Evolutionary conservation across 2,113 vertebrate genomes (phyloP), one percentile per base, ranked within the genome.

Genomic region (Eulemur rufifrons): DNA sequence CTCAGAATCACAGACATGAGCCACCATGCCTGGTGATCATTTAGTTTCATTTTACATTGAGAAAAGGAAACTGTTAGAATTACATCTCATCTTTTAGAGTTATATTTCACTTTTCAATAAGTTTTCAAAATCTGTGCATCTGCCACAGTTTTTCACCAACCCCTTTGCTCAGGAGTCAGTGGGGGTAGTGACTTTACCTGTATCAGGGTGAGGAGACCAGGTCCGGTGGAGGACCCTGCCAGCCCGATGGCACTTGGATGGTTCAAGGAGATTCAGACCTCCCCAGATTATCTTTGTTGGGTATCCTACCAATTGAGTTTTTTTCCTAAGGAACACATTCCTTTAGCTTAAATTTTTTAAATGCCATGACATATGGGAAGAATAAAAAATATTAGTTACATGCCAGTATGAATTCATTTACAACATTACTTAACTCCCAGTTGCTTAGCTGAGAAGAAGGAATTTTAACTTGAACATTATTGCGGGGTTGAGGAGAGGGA

Each of bases 51-150:
- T 88, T 95, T 83, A 92, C 29, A 23, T 3, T 80, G 63, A 95
- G 45, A 89, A 92, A 86, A 94, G 50, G 42, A 87, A 96, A 66
- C n/a, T 74, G 8, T 91, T 63, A 91, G 13, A 91, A 45, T 77
- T 68, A 20, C 3, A n/a, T 47, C n/a, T 74, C 13, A n/a, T 18
- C 37, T 86, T 92, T 77, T 92, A 89, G 61, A 34, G 68, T 76
- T 80, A 10, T n/a, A 50, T 91, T 95, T 83, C 14, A 39, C 9
- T 37, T 90, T 81, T 95, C 42, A 23, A 73, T 23, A 84, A 14
- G 8, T 52, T 74, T 93, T 42, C 21, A 73, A 92, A 89, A 59
- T 52, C 61, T 63, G 1, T 87, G 23, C 4, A 56, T 76, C 45
- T 77, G 39, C 32, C 14, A 74, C 2, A 42, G 8, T 39, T 85